Percentiles rank a stretch among this genome's conserved stretches.
Evolutionary conservation across 2,797 vertebrate genomes (phyloP).

Genomic region (Steatocranus sp.): DNA sequence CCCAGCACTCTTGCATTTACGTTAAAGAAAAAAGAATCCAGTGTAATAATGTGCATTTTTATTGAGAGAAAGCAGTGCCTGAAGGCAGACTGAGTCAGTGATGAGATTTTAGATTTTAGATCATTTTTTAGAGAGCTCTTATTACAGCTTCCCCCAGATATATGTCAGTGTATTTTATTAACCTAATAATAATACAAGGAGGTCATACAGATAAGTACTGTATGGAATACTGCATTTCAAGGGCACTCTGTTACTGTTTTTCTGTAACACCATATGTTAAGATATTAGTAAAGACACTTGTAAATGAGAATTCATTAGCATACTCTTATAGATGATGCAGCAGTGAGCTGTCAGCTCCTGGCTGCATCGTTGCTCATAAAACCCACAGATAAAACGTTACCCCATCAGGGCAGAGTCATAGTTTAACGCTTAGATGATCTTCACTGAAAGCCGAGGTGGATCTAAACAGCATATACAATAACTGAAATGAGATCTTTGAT

Average conservation of each 20-base stretch:
- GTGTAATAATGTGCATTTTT: neutral
- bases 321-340: constrained; percentile 22
- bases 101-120: constrained; percentile 29
- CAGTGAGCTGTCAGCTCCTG: constrained; percentile 29
- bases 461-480: constrained; percentile 27
- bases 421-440: constrained; percentile 46
- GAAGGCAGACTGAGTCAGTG: constrained; percentile 23
- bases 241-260: constrained; percentile 2
- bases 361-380: constrained; percentile 44
- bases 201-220: neutral
- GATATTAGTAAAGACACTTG: constrained; percentile 24
- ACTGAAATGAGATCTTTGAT: constrained; percentile 18
- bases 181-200: constrained; percentile 7
- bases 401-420: constrained; percentile 8
- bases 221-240: constrained; percentile 5
- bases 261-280: constrained; percentile 16
- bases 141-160: neutral
- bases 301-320: constrained; percentile 47
- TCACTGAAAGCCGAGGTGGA: constrained; percentile 24
- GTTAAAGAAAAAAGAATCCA: neutral
- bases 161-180: constrained; percentile 7
- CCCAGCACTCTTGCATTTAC: neutral
- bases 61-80: constrained; percentile 12
- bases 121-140: constrained; percentile 5
- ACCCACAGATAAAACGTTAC: constrained; percentile 22